phyloP scores from a whole-genome alignment of 2,113 vertebrate genomes.

The Caranx ignobilis region DNA sequence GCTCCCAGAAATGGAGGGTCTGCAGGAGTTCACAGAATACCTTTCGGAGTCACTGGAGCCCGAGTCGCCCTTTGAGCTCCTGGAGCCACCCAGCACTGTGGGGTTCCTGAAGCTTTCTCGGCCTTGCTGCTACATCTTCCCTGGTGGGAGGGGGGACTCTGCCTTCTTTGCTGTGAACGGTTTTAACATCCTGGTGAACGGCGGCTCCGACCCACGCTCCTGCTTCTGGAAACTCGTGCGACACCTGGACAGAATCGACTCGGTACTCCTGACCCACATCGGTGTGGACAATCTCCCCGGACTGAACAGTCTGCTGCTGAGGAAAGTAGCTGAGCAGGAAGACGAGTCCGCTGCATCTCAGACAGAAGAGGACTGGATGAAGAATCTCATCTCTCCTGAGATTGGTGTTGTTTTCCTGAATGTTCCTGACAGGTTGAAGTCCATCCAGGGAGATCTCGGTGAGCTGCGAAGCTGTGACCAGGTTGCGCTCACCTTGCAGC shows the following conservation, averaged over 20 bases:
- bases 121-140: slow-evolving; percentile 98
- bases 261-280: slow-evolving; percentile 89
- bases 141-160: slow-evolving; percentile 90
- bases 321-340: slow-evolving; percentile 91
- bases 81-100: slow-evolving; percentile 90
- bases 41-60: slow-evolving; percentile 92
- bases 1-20: slow-evolving; percentile 90
- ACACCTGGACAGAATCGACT: slow-evolving; percentile 95
- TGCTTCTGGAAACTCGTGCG: slow-evolving; percentile 97
- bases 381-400: slow-evolving; percentile 91
- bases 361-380: slow-evolving; percentile 85
- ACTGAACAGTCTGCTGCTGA: slow-evolving; percentile 90
- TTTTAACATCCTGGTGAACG: slow-evolving; percentile 94
- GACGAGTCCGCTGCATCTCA: slow-evolving; percentile 74
- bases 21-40: slow-evolving; percentile 93
- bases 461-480: slow-evolving; percentile 87
- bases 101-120: slow-evolving; percentile 94
- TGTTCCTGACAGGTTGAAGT: slow-evolving; percentile 81
- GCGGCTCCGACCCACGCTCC: slow-evolving; percentile 91
- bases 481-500: slow-evolving; percentile 82
- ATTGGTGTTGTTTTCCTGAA: slow-evolving; percentile 94
- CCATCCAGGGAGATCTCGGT: slow-evolving; percentile 55
- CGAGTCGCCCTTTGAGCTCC: slow-evolving; percentile 90
- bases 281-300: slow-evolving; percentile 94
- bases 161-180: slow-evolving; percentile 95